These are phyloP conservation scores for Morone chrysops DNA, from an alignment of 2,113 vertebrate species.

Conservation along the genomic window DNA sequence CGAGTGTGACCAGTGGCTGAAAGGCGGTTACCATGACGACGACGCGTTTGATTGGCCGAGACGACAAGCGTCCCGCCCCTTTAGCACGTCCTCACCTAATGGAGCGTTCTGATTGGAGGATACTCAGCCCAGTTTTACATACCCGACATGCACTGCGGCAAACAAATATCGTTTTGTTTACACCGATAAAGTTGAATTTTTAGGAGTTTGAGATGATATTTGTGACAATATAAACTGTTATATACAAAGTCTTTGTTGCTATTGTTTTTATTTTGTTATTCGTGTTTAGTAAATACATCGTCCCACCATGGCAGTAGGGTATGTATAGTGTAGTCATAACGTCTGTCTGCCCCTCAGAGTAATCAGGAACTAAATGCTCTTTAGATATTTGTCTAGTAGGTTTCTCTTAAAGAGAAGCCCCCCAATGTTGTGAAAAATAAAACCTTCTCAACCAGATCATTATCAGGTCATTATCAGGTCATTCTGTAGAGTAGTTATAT, in stretches of 20 bases:
- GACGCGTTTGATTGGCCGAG: constrained; percentile 4
- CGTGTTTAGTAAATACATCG: rapidly evolving
- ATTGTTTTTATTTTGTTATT: not conserved
- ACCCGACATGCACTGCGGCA: constrained; percentile 42
- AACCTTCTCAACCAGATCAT: not conserved
- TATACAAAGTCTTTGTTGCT: rapidly evolving
- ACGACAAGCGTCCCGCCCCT: not conserved
- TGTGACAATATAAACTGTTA: rapidly evolving
- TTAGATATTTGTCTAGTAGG: constrained; percentile 83
- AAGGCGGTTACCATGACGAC: not conserved
- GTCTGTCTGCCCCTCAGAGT: rapidly evolving
- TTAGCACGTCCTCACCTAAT: rapidly evolving
- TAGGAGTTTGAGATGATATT: rapidly evolving
- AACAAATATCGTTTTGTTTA: not conserved
- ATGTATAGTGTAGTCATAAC: rapidly evolving
- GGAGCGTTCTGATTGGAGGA: constrained; percentile 42
- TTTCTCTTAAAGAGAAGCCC: constrained; percentile 78
- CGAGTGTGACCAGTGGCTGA: too few relatives aligned
- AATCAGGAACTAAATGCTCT: constrained; percentile 71
- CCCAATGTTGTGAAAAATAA: rapidly evolving
- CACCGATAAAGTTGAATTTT: not conserved
- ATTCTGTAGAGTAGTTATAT: too few relatives aligned
- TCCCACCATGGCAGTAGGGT: not conserved
- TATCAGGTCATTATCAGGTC: too few relatives aligned
- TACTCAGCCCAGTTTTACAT: not conserved